Evolutionary conservation across 2,888 invertebrate species (phyloP).

Genomic region (Silvanus unidentatus): DNA sequence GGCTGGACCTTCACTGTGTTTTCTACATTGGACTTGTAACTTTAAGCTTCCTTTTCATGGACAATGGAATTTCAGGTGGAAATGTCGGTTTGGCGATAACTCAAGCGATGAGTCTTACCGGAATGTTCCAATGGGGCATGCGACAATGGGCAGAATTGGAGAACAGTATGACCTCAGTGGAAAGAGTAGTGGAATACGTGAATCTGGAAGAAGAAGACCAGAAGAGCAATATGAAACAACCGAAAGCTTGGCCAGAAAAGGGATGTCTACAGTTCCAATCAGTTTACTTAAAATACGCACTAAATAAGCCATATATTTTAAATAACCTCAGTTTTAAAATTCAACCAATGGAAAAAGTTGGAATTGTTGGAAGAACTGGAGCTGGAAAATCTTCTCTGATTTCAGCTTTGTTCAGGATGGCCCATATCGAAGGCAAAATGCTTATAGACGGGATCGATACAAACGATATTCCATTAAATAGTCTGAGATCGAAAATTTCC

Average conservation of each 20-base stretch:
- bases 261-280: conserved; percentile 64
- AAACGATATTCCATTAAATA: conserved; percentile 49
- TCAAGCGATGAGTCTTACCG: conserved; percentile 39
- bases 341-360: conserved; percentile 66
- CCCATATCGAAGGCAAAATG: conserved; percentile 53
- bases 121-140: conserved; percentile 84
- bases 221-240: conserved; percentile 60
- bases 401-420: conserved; percentile 63
- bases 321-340: conserved; percentile 64
- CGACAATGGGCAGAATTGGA: conserved; percentile 42
- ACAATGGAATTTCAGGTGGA: conserved; percentile 35
- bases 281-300: conserved; percentile 67
- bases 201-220: conserved; percentile 47
- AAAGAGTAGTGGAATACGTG: conserved; percentile 56
- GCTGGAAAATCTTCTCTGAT: conserved; percentile 71
- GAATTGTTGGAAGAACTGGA: conserved; percentile 78
- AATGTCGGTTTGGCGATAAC: conserved; percentile 43
- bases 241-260: conserved; percentile 67
- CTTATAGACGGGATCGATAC: conserved; percentile 57
- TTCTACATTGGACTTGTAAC: conserved; percentile 31
- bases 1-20: conserved; percentile 51
- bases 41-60: conserved; percentile 32
- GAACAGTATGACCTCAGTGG: conserved; percentile 87
- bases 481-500: conserved; percentile 50
- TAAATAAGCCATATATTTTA: conserved; percentile 67